These are phyloP conservation scores for Sarcophaga peregrina DNA, from an alignment of 1,140 invertebrate genomes.

Conservation along the genomic window DNA sequence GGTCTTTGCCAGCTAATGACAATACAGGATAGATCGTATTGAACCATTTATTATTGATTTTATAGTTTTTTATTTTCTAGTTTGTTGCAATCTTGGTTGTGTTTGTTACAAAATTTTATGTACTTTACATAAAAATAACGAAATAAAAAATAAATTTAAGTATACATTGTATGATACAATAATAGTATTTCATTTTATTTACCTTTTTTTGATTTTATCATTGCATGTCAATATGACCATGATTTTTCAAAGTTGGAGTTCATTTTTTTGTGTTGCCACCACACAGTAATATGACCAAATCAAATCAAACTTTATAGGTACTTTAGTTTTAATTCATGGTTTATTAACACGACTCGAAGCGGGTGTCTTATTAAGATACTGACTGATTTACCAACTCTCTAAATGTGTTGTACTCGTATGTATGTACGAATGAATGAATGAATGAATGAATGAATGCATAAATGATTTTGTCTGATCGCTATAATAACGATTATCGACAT, in stretches of 20 bases:
- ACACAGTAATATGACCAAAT: not conserved
- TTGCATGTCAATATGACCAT: constrained; percentile 24
- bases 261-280: not conserved
- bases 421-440: too few relatives aligned
- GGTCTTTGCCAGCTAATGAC: too few relatives aligned
- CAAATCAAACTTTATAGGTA: not conserved
- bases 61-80: not conserved
- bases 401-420: not conserved
- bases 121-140: not conserved
- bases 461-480: not conserved
- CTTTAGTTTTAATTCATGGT: constrained; percentile 17
- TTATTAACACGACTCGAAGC: constrained; percentile 7
- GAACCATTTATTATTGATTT: not conserved
- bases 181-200: not conserved
- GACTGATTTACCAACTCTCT: not conserved
- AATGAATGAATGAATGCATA: not conserved
- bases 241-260: not conserved
- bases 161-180: not conserved
- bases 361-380: not conserved
- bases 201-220: not conserved
- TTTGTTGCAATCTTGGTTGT: constrained; percentile 8
- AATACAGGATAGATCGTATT: not conserved
- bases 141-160: not conserved
- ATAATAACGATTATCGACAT: not conserved
- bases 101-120: not conserved